phyloP scores from a whole-genome alignment of 2,113 vertebrate species.

The Agapornis roseicollis region DNA sequence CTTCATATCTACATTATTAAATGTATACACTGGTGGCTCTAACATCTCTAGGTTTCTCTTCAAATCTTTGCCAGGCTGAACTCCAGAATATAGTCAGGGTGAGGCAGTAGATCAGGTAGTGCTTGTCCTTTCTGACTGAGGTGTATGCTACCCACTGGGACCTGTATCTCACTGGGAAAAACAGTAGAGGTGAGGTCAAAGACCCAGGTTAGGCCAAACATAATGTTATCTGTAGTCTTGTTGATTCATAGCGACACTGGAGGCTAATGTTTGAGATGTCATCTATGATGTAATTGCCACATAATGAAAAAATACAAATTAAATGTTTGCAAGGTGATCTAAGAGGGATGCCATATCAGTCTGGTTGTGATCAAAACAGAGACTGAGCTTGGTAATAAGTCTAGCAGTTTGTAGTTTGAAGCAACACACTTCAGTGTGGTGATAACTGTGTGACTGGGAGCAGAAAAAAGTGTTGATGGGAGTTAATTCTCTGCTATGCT shows the following conservation, averaged over 20 bases:
- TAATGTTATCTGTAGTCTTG: neutral
- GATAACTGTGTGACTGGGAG: neutral
- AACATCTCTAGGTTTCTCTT: neutral
- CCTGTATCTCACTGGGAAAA: neutral
- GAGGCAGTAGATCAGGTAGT: neutral
- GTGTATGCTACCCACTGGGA: neutral
- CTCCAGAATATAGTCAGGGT: neutral
- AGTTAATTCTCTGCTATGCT: neutral
- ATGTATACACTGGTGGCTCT: neutral
- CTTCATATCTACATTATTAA: neutral
- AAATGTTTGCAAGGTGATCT: neutral
- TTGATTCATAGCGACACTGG: neutral
- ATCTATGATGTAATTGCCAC: neutral
- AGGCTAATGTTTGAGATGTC: neutral
- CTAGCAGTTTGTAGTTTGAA: neutral
- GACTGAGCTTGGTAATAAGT: neutral
- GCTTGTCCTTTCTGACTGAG: neutral
- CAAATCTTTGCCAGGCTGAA: neutral
- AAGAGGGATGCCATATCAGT: neutral
- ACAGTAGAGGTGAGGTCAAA: neutral
- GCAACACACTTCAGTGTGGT: neutral
- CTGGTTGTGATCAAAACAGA: neutral
- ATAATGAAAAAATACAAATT: neutral
- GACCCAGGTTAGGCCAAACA: neutral
- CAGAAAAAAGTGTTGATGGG: neutral